Conservation (phyloP, 2,888 invertebrate genomes). For the Malthinus seriepunctatus region DNA sequence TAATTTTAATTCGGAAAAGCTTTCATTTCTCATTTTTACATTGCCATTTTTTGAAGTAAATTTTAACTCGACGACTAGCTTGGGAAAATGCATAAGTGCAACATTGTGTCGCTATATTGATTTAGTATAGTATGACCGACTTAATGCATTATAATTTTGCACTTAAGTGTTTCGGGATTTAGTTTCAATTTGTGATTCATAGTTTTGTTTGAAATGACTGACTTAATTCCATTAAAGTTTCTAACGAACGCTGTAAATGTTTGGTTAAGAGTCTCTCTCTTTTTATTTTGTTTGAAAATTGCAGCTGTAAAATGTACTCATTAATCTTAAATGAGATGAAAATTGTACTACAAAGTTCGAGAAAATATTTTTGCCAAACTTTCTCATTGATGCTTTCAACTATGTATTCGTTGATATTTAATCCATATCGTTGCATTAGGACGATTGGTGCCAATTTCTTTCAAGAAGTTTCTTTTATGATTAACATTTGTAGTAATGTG, state of each 20-base stretch:
- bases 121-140: conserved; percentile 37
- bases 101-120: conserved; percentile 27
- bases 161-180: conserved; percentile 36
- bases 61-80: background rate
- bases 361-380: too few species aligned
- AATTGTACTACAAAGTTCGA: too few species aligned
- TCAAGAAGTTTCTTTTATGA: too few species aligned
- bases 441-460: too few species aligned
- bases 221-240: conserved; percentile 12
- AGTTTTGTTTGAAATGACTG: conserved; percentile 13
- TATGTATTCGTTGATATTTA: too few species aligned
- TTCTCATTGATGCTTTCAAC: too few species aligned
- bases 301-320: background rate
- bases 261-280: conserved; percentile 7
- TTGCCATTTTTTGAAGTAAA: background rate
- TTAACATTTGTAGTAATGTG: too few species aligned
- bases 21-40: background rate
- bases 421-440: too few species aligned
- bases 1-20: conserved; percentile 1
- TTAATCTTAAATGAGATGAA: too few species aligned
- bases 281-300: conserved; percentile 4
- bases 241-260: conserved; percentile 15
- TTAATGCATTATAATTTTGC: conserved; percentile 42
- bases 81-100: conserved; percentile 16
- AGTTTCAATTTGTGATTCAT: conserved; percentile 38